These are phyloP conservation scores for Colaptes auratus DNA, from an alignment of 2,113 vertebrate species.

Conservation along the genomic window DNA sequence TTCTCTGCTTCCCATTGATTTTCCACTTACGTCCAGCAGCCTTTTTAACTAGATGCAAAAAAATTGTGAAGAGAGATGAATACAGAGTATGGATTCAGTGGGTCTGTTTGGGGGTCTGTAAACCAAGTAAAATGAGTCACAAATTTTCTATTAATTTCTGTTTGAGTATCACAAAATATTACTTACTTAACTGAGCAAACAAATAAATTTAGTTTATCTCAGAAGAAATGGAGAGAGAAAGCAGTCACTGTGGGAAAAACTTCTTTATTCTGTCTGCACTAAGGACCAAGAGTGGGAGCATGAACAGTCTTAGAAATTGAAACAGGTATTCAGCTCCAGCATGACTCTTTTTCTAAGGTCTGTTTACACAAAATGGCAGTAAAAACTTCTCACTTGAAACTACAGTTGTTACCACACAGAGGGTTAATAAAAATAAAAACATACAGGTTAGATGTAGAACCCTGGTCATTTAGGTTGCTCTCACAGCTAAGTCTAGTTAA, in stretches of 20 bases:
- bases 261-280: background rate
- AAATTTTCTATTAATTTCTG: background rate
- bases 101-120: background rate
- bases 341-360: rapidly evolving
- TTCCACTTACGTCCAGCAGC: background rate
- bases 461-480: background rate
- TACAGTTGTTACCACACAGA: too few relatives aligned
- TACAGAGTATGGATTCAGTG: background rate
- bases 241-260: background rate
- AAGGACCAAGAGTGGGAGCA: background rate
- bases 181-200: background rate
- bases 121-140: background rate
- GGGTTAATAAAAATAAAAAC: background rate
- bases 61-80: background rate
- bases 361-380: background rate
- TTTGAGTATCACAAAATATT: background rate
- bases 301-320: background rate
- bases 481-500: background rate
- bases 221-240: background rate
- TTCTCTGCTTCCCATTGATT: conserved; percentile 32
- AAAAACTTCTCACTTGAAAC: background rate
- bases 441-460: background rate
- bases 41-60: background rate
- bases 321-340: background rate
- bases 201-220: background rate